phyloP scores from a whole-genome alignment of 2,113 vertebrate species.

The Reinhardtius hippoglossoides region DNA sequence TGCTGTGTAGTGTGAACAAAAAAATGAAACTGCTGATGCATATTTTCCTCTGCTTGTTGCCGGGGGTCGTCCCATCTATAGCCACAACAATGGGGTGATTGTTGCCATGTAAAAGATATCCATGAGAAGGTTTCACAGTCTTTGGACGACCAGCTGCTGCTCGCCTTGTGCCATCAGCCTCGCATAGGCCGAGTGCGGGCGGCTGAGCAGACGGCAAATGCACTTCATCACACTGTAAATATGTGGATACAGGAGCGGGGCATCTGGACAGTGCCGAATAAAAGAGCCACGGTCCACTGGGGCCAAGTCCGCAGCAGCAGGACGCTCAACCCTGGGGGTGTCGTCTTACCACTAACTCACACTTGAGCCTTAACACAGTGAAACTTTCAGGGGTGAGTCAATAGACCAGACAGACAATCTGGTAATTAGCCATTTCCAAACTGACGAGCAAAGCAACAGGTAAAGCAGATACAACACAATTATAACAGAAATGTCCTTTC shows the following conservation, averaged over 20 bases:
- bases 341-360: conserved; percentile 43
- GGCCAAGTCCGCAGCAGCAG: not conserved
- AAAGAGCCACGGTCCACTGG: conserved; percentile 3
- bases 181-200: not conserved
- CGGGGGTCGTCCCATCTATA: conserved; percentile 33
- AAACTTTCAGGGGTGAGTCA: not conserved
- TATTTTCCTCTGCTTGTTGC: conserved; percentile 67
- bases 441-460: not conserved
- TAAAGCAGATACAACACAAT: too few relatives aligned
- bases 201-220: conserved; percentile 44
- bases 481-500: too few relatives aligned
- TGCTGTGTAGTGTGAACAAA: conserved; percentile 19
- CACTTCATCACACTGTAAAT: conserved; percentile 7
- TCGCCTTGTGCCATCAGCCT: not conserved
- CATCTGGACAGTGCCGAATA: conserved; percentile 56
- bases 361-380: conserved; percentile 1
- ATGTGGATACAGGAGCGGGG: conserved; percentile 8
- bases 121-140: conserved; percentile 60
- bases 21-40: conserved; percentile 57
- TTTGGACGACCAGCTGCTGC: conserved; percentile 56
- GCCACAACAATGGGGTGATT: conserved; percentile 63
- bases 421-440: not conserved
- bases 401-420: not conserved
- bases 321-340: conserved; percentile 15
- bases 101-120: conserved; percentile 75